phyloP scores from a whole-genome alignment of 1,140 invertebrate species.

The Drosophila jambulina region DNA sequence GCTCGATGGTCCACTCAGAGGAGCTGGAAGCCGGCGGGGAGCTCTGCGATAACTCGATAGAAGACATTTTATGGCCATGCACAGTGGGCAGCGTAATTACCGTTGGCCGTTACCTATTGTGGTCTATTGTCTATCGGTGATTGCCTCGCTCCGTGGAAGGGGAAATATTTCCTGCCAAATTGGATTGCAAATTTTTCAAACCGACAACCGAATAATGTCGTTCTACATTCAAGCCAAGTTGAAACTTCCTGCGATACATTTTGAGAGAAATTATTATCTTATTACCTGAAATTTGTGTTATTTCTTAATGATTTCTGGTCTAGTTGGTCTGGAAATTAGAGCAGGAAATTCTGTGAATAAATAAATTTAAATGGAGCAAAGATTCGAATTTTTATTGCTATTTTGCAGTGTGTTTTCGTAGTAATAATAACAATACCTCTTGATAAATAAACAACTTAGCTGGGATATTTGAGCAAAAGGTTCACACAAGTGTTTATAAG shows the following conservation, averaged over 20 bases:
- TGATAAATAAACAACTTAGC: not conserved
- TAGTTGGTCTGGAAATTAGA: not conserved
- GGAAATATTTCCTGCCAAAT: conserved; percentile 49
- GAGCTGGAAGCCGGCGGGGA: not conserved
- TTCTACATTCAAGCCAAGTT: conserved; percentile 25
- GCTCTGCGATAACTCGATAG: conserved; percentile 36
- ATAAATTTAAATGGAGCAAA: not conserved
- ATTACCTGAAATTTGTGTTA: not conserved
- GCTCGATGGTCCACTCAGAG: not conserved
- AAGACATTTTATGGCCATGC: conserved; percentile 61
- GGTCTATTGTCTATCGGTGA: conserved; percentile 53
- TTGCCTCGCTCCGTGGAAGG: conserved; percentile 18
- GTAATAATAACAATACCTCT: not conserved
- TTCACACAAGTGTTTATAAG: conserved; percentile 14
- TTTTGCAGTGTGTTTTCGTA: not conserved
- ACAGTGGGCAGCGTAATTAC: conserved; percentile 58
- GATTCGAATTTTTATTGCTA: not conserved
- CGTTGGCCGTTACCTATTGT: conserved; percentile 41
- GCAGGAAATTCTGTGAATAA: not conserved
- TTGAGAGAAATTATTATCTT: not conserved
- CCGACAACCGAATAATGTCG: conserved; percentile 35
- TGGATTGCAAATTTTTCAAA: conserved; percentile 41
- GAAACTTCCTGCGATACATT: conserved; percentile 6
- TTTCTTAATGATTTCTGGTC: not conserved
- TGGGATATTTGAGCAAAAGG: conserved; percentile 1